phyloP scores from a whole-genome alignment of 2,888 invertebrate species.

The Laothoe populi region DNA sequence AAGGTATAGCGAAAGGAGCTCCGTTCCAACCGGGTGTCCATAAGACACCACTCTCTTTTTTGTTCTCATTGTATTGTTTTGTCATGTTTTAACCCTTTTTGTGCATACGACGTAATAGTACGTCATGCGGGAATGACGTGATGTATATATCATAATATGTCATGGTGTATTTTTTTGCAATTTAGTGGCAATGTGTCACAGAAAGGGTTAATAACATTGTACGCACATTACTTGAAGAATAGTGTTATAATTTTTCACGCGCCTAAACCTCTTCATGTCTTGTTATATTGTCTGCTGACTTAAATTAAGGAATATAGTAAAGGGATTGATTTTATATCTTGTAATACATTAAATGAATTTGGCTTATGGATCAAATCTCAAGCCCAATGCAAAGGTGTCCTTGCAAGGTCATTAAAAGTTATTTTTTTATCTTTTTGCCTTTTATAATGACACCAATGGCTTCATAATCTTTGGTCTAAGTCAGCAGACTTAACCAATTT shows the following conservation, averaged over 20 bases:
- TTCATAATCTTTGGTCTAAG: background rate
- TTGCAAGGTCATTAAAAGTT: too few relatives aligned
- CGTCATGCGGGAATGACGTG: background rate
- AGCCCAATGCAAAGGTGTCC: too few relatives aligned
- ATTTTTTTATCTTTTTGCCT: too few relatives aligned
- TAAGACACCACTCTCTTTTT: background rate
- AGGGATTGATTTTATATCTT: background rate
- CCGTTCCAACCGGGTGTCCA: too few relatives aligned
- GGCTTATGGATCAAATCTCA: too few relatives aligned
- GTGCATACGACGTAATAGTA: background rate
- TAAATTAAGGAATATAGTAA: background rate
- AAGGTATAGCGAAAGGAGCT: too few relatives aligned
- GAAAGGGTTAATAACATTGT: constrained; percentile 13
- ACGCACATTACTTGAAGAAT: constrained; percentile 8
- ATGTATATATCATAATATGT: background rate
- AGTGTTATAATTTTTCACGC: background rate
- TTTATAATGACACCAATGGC: too few relatives aligned
- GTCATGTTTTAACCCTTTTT: constrained; percentile 13
- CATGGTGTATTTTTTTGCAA: background rate
- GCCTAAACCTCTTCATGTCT: background rate
- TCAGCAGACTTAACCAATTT: background rate
- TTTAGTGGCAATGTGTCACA: background rate
- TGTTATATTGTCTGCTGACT: constrained; percentile 4
- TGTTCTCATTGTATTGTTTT: background rate
- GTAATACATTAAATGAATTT: background rate